These are phyloP conservation scores for Drosophila nigrodunni DNA, from an alignment of 1,140 invertebrate species.

Conservation along the genomic window DNA sequence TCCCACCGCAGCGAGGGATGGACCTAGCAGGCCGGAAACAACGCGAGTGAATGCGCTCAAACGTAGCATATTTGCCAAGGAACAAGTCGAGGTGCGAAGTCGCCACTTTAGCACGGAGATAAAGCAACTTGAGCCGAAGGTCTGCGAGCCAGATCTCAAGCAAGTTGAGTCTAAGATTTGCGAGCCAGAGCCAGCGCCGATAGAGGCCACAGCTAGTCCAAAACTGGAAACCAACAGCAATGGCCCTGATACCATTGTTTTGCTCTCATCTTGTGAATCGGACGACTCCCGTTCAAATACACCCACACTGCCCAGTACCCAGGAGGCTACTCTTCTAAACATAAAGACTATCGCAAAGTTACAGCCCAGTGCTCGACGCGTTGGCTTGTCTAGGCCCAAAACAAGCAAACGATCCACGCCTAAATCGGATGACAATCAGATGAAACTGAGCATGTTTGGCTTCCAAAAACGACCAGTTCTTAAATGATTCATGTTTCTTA, in stretches of 20 bases:
- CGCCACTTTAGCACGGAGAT: constrained; percentile 60
- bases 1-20: background rate
- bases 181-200: background rate
- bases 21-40: background rate
- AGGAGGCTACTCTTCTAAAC: constrained; percentile 17
- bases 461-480: constrained; percentile 75
- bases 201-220: background rate
- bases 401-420: constrained; percentile 35
- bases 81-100: constrained; percentile 65
- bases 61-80: constrained; percentile 64
- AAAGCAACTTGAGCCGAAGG: background rate
- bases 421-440: constrained; percentile 56
- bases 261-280: constrained; percentile 40
- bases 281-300: constrained; percentile 46
- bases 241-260: constrained; percentile 28
- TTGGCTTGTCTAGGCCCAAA: constrained; percentile 67
- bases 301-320: constrained; percentile 38
- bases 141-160: background rate
- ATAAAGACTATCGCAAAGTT: constrained; percentile 19
- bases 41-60: constrained; percentile 51
- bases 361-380: constrained; percentile 31
- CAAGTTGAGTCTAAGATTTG: background rate
- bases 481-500: constrained; percentile 34
- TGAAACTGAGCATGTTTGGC: constrained; percentile 80
- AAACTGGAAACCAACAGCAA: constrained; percentile 7